Percentiles rank a stretch among this genome's conserved stretches.
Evolutionary conservation across 35 echinoderm and acorn worm genomes (phyloP).

Genomic region (Ophioderma brevispina): DNA sequence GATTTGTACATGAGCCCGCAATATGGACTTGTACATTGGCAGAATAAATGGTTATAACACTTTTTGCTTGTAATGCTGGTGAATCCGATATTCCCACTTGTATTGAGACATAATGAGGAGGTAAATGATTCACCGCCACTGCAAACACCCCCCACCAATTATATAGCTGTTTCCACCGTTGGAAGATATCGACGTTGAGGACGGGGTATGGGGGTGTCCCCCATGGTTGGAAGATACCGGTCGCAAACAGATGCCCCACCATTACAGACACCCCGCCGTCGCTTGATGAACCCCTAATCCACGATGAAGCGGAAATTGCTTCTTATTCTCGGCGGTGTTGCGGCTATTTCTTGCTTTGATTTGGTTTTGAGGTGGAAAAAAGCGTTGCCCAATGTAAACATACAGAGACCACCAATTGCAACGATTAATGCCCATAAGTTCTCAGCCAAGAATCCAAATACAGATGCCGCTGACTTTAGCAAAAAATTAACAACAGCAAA

Average conservation of each 20-base stretch:
- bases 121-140: neutral
- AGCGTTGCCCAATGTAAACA: neutral
- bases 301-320: neutral
- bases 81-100: neutral
- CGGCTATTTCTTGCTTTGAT: neutral
- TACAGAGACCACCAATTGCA: neutral
- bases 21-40: neutral
- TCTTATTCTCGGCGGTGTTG: neutral
- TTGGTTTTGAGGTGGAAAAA: neutral
- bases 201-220: too few relatives aligned
- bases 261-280: too few relatives aligned
- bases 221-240: too few relatives aligned
- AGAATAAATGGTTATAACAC: neutral
- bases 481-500: neutral
- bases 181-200: neutral
- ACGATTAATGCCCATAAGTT: conserved; percentile 1
- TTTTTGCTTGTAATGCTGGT: neutral
- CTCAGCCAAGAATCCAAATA: neutral
- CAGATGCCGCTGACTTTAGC: neutral
- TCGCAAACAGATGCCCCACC: too few relatives aligned
- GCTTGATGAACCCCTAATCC: neutral
- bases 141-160: neutral
- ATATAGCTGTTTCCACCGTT: neutral
- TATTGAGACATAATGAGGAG: neutral
- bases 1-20: neutral